Evolutionary conservation across 2,113 vertebrate species (phyloP).

Genomic region (Corydoras sp.): DNA sequence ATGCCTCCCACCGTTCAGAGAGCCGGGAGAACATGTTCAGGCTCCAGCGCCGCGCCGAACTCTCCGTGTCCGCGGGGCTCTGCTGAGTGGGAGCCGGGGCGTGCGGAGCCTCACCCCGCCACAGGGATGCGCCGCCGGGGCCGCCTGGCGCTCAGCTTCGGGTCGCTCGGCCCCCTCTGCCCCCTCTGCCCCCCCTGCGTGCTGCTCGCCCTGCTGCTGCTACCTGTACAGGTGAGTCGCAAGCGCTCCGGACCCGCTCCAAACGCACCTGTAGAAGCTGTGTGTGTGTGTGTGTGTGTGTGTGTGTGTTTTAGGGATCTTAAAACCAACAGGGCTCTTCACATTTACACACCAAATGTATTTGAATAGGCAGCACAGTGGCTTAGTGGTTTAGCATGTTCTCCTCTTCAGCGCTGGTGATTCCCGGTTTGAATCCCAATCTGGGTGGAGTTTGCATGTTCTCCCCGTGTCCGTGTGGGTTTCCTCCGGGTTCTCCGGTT

Average conservation of each 20-base stretch:
- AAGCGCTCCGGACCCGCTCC: no score
- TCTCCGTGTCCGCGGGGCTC: slow-evolving; percentile 31
- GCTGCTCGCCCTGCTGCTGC: slow-evolving; percentile 41
- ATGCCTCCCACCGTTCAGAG: slow-evolving; percentile 41
- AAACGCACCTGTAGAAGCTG: no score
- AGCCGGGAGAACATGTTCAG: slow-evolving; percentile 43
- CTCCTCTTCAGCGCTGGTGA: no score
- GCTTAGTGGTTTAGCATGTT: no score
- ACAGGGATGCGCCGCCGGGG: slow-evolving; percentile 49
- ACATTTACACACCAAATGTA: no score
- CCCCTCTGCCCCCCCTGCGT: slow-evolving; percentile 40
- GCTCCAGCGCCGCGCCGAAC: slow-evolving; percentile 29
- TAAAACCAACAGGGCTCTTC: no score
- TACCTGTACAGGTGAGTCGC: slow-evolving; percentile 45
- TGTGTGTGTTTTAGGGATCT: background rate
- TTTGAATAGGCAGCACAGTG: no score
- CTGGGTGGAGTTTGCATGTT: no score
- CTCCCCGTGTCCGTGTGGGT: no score
- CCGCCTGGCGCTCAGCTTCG: slow-evolving; percentile 32
- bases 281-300: background rate
- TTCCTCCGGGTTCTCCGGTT: no score
- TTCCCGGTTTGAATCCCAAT: no score
- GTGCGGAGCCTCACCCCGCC: slow-evolving; percentile 35
- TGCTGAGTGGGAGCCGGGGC: slow-evolving; percentile 36
- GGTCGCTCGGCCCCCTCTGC: slow-evolving; percentile 13